These are phyloP conservation scores for Mycetomoellerius zeteki DNA, from an alignment of 1,140 invertebrate genomes.

Conservation along the genomic window DNA sequence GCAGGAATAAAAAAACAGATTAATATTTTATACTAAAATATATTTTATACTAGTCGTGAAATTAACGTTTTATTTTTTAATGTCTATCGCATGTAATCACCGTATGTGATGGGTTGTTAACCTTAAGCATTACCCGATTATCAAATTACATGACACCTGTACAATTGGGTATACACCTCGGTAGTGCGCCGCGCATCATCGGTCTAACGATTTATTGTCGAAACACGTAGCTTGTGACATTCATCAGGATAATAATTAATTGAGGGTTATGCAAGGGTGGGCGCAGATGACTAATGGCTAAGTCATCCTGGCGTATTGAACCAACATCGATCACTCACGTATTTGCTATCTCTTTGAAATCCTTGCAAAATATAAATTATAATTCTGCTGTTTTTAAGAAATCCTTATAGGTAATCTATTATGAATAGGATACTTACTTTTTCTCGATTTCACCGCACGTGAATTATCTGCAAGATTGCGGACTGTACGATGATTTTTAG, in stretches of 20 bases:
- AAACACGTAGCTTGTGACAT: conserved; percentile 56
- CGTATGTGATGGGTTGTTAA: conserved; percentile 2
- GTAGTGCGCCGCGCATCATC: conserved; percentile 23
- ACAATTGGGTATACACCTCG: conserved; percentile 64
- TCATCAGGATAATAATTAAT: conserved; percentile 81
- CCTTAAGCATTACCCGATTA: conserved; percentile 45
- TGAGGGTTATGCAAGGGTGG: conserved; percentile 59
- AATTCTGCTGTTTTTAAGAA: not conserved
- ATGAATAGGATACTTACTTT: not conserved
- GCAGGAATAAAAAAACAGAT: too few relatives aligned
- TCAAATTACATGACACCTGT: conserved; percentile 54
- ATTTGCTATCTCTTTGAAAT: conserved; percentile 32
- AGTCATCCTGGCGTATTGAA: conserved; percentile 59
- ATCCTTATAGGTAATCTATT: not conserved
- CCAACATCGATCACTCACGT: conserved; percentile 58
- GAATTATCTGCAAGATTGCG: not conserved
- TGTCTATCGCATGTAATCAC: not conserved
- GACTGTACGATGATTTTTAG: not conserved
- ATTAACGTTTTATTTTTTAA: conserved; percentile 10
- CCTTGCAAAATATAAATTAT: conserved; percentile 18
- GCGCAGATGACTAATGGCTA: conserved; percentile 68
- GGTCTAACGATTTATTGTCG: conserved; percentile 68
- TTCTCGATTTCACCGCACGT: not conserved
- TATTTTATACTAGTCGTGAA: not conserved
- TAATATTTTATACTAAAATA: too few relatives aligned